Conservation (phyloP, 2,888 invertebrate genomes). For the Synanthedon myopaeformis region DNA sequence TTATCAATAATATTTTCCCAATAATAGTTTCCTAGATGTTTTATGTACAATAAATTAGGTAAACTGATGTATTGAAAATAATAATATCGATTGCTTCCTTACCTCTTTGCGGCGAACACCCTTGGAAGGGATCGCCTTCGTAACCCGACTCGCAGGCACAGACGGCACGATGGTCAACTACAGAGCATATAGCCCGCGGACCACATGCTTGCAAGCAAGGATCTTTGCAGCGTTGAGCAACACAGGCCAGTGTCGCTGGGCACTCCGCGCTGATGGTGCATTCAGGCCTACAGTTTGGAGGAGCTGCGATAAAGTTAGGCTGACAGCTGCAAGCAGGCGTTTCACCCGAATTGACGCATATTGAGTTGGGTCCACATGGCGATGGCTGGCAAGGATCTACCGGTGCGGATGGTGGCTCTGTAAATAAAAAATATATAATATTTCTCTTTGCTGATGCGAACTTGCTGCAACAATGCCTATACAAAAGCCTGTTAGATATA, state of each 20-base stretch:
- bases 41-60: neutral
- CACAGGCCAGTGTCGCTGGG: slow-evolving; percentile 73
- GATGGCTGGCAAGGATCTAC: slow-evolving; percentile 75
- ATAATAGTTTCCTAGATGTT: neutral
- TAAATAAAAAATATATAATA: slow-evolving; percentile 9
- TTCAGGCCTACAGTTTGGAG: slow-evolving; percentile 77
- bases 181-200: slow-evolving; percentile 65
- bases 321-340: slow-evolving; percentile 75
- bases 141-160: slow-evolving; percentile 73
- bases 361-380: slow-evolving; percentile 75
- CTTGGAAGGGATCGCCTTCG: slow-evolving; percentile 75
- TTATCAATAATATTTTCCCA: neutral
- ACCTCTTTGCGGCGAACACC: slow-evolving; percentile 58
- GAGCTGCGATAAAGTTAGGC: slow-evolving; percentile 72
- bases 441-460: too few species aligned
- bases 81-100: slow-evolving; percentile 14
- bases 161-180: slow-evolving; percentile 74
- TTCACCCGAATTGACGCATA: slow-evolving; percentile 72
- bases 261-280: slow-evolving; percentile 79
- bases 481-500: too few species aligned
- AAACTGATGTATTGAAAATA: neutral
- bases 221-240: slow-evolving; percentile 72
- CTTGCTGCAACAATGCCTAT: too few species aligned
- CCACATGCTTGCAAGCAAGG: slow-evolving; percentile 79
- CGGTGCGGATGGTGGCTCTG: slow-evolving; percentile 28